These are phyloP conservation scores for Myotis lucifugus DNA, from an alignment of 2,113 vertebrate species.

Conservation along the genomic window DNA sequence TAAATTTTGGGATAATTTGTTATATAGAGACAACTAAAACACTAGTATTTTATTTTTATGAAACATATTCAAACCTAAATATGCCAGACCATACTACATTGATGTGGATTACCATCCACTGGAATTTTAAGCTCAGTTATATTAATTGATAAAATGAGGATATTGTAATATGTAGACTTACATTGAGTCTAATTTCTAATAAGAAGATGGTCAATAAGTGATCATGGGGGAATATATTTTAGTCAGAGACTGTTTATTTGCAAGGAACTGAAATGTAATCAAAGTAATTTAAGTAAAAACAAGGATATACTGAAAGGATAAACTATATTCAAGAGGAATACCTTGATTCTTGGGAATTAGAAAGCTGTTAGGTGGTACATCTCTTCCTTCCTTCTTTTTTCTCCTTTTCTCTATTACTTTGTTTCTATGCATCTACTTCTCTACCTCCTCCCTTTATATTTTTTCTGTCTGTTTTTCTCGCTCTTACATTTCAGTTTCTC, in stretches of 20 bases:
- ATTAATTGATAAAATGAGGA: background rate
- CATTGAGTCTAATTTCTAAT: background rate
- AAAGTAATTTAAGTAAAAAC: background rate
- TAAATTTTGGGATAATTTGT: background rate
- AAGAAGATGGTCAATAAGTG: background rate
- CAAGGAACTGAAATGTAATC: background rate
- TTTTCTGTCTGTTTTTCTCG: background rate
- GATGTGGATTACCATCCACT: background rate
- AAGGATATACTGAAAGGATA: background rate
- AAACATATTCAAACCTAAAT: background rate
- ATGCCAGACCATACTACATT: background rate
- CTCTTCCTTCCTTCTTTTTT: background rate
- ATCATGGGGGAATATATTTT: background rate
- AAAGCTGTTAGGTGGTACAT: background rate
- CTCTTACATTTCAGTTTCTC: background rate
- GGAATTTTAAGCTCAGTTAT: background rate
- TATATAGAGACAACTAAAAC: background rate
- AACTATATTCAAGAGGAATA: background rate
- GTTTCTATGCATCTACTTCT: background rate
- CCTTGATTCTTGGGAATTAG: background rate
- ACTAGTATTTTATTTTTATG: background rate
- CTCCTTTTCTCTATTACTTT: background rate
- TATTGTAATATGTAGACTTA: background rate
- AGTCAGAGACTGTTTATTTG: background rate
- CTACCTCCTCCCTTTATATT: background rate